A percentile compares a stretch with the other conserved stretches of the same genome.
Evolutionary conservation across 2,888 invertebrate species (phyloP).

Genomic region (Rotaria magnacalcarata): DNA sequence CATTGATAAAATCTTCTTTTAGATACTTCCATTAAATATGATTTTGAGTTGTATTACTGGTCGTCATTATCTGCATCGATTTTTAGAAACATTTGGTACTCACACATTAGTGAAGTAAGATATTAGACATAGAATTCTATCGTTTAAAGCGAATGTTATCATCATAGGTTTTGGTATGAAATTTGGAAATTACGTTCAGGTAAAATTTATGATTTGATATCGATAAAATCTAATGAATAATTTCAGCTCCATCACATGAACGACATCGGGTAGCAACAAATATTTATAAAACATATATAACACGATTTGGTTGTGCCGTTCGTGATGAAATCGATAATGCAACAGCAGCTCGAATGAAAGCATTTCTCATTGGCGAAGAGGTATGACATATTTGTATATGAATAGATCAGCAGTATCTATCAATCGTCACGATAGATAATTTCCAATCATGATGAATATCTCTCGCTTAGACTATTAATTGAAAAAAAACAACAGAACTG

Average conservation of each 20-base stretch:
- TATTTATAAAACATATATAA: slow-evolving; percentile 80
- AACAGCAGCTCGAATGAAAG: slow-evolving; percentile 74
- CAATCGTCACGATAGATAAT: no score
- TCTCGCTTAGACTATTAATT: no score
- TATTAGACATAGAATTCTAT: neutral
- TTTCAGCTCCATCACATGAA: slow-evolving; percentile 61
- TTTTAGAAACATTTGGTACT: slow-evolving; percentile 21
- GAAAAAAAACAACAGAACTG: neutral
- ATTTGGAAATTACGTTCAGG: slow-evolving; percentile 34
- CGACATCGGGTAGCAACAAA: slow-evolving; percentile 83
- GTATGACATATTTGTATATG: slow-evolving; percentile 49
- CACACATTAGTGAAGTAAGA: slow-evolving; percentile 19
- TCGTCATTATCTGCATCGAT: slow-evolving; percentile 16
- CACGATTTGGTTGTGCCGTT: slow-evolving; percentile 74
- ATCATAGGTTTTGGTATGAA: slow-evolving; percentile 17
- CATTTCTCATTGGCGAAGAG: slow-evolving; percentile 77
- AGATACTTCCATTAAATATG: slow-evolving; percentile 33
- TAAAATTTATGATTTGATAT: neutral
- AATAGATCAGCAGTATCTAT: no score
- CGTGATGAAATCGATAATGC: slow-evolving; percentile 67
- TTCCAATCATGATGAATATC: no score
- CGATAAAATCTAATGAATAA: neutral
- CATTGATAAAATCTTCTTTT: neutral
- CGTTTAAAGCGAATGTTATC: neutral
- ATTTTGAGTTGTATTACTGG: slow-evolving; percentile 18